These are phyloP conservation scores for Muscina levida DNA, from an alignment of 2,888 invertebrate genomes.

Conservation along the genomic window DNA sequence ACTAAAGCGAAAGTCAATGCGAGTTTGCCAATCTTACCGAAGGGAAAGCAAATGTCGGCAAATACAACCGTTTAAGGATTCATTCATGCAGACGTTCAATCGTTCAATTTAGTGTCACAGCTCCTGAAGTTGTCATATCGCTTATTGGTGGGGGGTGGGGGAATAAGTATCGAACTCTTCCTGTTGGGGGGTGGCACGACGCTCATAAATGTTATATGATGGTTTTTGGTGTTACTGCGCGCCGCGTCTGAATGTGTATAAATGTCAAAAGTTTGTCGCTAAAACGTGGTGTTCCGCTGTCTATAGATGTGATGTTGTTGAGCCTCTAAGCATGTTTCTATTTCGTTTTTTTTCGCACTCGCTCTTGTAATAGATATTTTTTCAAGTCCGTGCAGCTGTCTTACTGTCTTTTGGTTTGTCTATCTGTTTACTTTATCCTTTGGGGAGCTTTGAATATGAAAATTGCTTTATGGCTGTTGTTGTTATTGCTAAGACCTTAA, in stretches of 20 bases:
- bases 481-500: slow-evolving; percentile 20
- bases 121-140: neutral
- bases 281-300: slow-evolving; percentile 28
- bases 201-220: neutral
- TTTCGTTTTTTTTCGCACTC: slow-evolving; percentile 22
- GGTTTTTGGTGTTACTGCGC: neutral
- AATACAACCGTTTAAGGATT: neutral
- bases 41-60: too few species aligned
- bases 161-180: neutral
- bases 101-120: slow-evolving; percentile 30
- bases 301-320: slow-evolving; percentile 19
- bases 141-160: too few species aligned
- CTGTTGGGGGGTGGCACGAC: neutral
- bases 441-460: slow-evolving; percentile 34
- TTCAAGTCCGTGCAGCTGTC: neutral
- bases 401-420: neutral
- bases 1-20: slow-evolving; percentile 7
- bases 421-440: slow-evolving; percentile 20
- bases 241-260: slow-evolving; percentile 7
- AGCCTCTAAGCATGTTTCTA: neutral
- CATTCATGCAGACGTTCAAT: slow-evolving; percentile 8
- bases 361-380: slow-evolving; percentile 38
- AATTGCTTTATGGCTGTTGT: neutral
- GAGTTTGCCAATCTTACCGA: neutral
- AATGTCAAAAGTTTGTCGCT: slow-evolving; percentile 53